These are phyloP conservation scores for Sarotherodon lohbergeri DNA, from an alignment of 2,113 vertebrate genomes.

Conservation along the genomic window DNA sequence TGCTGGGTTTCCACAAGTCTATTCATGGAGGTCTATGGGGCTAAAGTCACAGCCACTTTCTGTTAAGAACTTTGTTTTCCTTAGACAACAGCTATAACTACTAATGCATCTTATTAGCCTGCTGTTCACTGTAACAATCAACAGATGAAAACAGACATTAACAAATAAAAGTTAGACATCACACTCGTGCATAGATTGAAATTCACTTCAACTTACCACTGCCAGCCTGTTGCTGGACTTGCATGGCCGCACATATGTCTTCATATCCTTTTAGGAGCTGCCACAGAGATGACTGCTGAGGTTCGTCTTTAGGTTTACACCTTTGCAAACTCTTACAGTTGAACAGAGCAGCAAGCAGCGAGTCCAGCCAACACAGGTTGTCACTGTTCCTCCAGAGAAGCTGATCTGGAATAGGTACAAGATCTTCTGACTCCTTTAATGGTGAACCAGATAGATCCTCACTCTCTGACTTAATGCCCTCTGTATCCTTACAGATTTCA, in stretches of 20 bases:
- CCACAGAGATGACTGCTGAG: slow-evolving; percentile 65
- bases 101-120: neutral
- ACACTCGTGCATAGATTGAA: neutral
- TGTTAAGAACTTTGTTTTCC: neutral
- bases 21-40: neutral
- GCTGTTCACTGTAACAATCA: neutral
- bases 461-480: neutral
- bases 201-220: slow-evolving; percentile 38
- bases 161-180: neutral
- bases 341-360: slow-evolving; percentile 81
- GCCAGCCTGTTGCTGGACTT: slow-evolving; percentile 43
- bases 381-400: slow-evolving; percentile 83
- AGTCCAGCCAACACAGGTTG: slow-evolving; percentile 89
- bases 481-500: neutral
- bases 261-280: slow-evolving; percentile 73
- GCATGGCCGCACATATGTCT: slow-evolving; percentile 60
- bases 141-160: neutral
- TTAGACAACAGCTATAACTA: neutral
- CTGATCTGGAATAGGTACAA: slow-evolving; percentile 19
- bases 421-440: neutral
- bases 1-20: neutral
- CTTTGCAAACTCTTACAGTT: slow-evolving; percentile 73
- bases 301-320: neutral
- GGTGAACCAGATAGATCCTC: neutral
- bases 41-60: neutral